Evolutionary conservation across 2,113 vertebrate genomes (phyloP).

Genomic region (Marcusenius ussheri): DNA sequence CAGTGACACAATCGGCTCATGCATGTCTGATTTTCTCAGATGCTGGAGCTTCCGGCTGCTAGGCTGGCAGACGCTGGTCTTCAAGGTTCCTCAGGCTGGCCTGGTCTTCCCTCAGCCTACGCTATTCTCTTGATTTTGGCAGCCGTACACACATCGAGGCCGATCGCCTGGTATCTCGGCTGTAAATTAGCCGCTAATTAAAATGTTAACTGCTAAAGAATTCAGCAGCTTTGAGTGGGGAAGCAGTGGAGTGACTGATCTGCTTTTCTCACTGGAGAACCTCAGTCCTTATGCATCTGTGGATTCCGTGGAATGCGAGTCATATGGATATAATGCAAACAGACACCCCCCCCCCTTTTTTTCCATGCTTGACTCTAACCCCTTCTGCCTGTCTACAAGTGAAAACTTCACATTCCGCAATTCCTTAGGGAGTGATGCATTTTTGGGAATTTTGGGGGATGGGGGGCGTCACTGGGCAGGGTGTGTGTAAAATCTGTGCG

Average conservation of each 20-base stretch:
- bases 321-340: conserved; percentile 53
- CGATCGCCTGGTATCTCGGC: neutral
- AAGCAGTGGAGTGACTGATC: neutral
- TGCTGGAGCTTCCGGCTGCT: neutral
- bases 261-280: conserved; percentile 23
- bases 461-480: neutral
- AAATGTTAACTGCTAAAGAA: neutral
- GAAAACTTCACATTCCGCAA: conserved; percentile 59
- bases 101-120: neutral
- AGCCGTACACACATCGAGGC: neutral
- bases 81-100: neutral
- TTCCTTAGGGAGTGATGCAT: conserved; percentile 33
- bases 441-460: neutral
- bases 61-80: neutral
- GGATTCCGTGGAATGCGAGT: conserved; percentile 37
- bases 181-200: neutral
- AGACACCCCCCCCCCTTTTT: conserved; percentile 34
- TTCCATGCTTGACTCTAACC: conserved; percentile 49
- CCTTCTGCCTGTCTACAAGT: conserved; percentile 34
- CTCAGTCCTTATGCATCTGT: neutral
- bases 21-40: neutral
- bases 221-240: neutral
- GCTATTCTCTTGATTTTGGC: neutral
- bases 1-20: neutral
- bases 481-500: neutral